Evolutionary conservation across 2,888 invertebrate species (phyloP).

Genomic region (Drosophila dives): DNA sequence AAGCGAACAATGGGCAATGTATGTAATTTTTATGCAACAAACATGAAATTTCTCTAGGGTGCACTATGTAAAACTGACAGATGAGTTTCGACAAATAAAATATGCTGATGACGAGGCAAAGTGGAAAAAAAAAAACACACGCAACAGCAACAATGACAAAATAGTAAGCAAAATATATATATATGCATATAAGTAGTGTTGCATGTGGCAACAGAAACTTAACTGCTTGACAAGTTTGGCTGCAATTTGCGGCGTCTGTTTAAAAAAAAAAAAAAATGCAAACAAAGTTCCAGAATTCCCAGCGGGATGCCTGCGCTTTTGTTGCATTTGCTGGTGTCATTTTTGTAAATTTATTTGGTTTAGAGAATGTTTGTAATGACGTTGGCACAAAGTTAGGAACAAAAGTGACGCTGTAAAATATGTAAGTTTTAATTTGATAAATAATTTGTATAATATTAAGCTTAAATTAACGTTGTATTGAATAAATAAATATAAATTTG

Average conservation of each 20-base stretch:
- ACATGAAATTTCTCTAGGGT: slow-evolving; percentile 76
- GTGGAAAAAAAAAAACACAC: slow-evolving; percentile 35
- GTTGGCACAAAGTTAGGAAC: slow-evolving; percentile 32
- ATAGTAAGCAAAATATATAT: slow-evolving; percentile 42
- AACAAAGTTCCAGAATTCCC: slow-evolving; percentile 53
- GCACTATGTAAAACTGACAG: slow-evolving; percentile 78
- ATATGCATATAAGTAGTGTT: slow-evolving; percentile 28
- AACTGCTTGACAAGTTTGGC: slow-evolving; percentile 61
- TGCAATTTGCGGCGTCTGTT: slow-evolving; percentile 72
- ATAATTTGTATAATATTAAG: neutral
- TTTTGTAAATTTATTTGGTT: slow-evolving; percentile 53
- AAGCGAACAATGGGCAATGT: slow-evolving; percentile 71
- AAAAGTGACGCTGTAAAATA: neutral
- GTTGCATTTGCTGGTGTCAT: slow-evolving; percentile 25
- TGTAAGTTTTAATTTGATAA: neutral
- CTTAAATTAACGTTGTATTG: neutral
- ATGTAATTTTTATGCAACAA: slow-evolving; percentile 77
- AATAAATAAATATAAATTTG: neutral
- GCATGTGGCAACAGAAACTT: slow-evolving; percentile 55
- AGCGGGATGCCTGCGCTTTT: slow-evolving; percentile 30
- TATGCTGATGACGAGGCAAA: slow-evolving; percentile 52
- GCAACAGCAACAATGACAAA: slow-evolving; percentile 28
- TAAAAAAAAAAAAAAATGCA: slow-evolving; percentile 50
- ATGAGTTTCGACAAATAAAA: slow-evolving; percentile 59
- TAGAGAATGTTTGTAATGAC: slow-evolving; percentile 51